These are phyloP conservation scores for Seira ritae DNA, from an alignment of 2,888 invertebrate species.

Conservation along the genomic window DNA sequence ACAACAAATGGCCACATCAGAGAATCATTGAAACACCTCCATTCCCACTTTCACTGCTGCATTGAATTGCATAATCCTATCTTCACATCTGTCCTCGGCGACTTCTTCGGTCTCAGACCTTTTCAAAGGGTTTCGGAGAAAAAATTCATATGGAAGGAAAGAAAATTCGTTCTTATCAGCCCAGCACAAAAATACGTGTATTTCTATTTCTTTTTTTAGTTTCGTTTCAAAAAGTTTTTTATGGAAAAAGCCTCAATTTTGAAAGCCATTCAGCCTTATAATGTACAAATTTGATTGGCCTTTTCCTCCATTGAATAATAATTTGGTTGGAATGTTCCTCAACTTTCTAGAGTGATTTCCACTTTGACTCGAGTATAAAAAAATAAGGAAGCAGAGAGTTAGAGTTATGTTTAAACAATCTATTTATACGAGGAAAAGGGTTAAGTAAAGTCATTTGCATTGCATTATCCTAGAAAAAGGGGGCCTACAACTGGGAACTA, in stretches of 20 bases:
- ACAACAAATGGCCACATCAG: background rate
- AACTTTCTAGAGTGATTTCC: too few species aligned
- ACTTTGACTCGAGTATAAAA: too few species aligned
- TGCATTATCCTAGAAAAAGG: too few species aligned
- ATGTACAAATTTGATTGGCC: conserved; percentile 56
- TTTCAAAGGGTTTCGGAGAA: background rate
- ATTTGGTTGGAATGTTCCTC: conserved; percentile 34
- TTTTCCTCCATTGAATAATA: conserved; percentile 43
- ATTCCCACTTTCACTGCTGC: too few species aligned
- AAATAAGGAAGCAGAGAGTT: too few species aligned
- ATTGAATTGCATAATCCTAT: too few species aligned
- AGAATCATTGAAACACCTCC: too few species aligned
- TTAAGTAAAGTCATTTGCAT: too few species aligned
- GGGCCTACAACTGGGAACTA: background rate
- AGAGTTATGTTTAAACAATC: too few species aligned
- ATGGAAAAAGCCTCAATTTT: conserved; percentile 51
- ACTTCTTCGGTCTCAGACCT: background rate
- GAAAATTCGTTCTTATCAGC: too few species aligned
- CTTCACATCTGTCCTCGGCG: background rate
- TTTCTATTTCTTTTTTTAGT: conserved; percentile 19
- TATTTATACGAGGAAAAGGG: too few species aligned
- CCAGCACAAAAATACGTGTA: too few species aligned
- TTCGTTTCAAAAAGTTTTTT: conserved; percentile 32
- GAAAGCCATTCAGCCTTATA: conserved; percentile 51
- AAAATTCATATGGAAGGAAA: background rate